Evolutionary conservation across 2,888 invertebrate species (phyloP), one percentile per base, ranked within the genome.

Genomic region (Clusia tigrina): DNA sequence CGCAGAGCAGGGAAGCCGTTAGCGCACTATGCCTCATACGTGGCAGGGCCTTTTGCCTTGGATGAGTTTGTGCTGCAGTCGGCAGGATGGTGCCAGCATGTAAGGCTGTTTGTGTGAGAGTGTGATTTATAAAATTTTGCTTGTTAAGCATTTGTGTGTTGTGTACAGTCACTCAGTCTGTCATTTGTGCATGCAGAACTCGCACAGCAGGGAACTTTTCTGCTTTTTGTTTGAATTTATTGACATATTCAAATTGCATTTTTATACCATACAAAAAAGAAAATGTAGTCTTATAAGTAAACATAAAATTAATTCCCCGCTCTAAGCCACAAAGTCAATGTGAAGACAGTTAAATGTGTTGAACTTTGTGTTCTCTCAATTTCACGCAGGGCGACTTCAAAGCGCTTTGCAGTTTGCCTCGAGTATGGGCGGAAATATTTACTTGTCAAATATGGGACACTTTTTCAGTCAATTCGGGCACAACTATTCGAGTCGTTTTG

Each of bases 211-310:
- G 18, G 22, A 48, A 48, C 22, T 48, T 22, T 42, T 42, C n/a
- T 15, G 42, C n/a, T 42, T 42, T 42, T 32, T 10, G 6, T 10
- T 42, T 42, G 6, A 2, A 48, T 48, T 18, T 22, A 48, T 48
- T 48, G 48, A 48, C 48, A 48, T 5, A 6, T 22, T 48, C 48
- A 48, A 48, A 48, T 48, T 48, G 48, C 48, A 20, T 48, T 48
- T 42, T 48, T 48, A 48, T 20, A 48, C n/a, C n/a, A n/a, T n/a
- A n/a, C 22, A 3, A 42, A 42, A 22, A 22, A 18, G 6, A 20
- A 48, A 20, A 6, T 22, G 48, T 48, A 22, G 48, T 20, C 2
- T 5, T 22, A 3, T 42, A n/a, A 42, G n/a, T 42, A 42, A 42
- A 42, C 12, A 3, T 42, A n/a, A 42, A 3, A n/a, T 6, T 42